Conservation (phyloP, 2,888 invertebrate genomes). For the Miltochrista miniata region DNA sequence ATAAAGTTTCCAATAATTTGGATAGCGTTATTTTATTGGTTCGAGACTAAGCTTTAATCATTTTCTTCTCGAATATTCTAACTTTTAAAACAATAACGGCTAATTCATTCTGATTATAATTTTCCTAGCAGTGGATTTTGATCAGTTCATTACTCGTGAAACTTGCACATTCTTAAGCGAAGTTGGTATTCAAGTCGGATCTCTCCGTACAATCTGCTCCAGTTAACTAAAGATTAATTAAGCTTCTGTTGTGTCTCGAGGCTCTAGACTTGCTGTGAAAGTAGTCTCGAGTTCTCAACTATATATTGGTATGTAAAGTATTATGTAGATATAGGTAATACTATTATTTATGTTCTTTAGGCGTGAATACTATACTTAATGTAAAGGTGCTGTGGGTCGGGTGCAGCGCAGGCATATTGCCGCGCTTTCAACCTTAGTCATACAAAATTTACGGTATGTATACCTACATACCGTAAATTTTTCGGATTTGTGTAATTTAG, state of each 20-base stretch:
- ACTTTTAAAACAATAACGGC: neutral
- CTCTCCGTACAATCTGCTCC: conserved; percentile 4
- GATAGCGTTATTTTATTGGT: no score
- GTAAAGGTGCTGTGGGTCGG: no score
- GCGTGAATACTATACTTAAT: no score
- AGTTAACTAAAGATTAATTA: conserved; percentile 10
- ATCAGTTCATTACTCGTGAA: neutral
- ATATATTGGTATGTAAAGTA: neutral
- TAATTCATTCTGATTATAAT: neutral
- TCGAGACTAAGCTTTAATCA: no score
- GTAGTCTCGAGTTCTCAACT: conserved; percentile 9
- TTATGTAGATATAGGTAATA: no score
- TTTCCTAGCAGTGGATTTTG: neutral
- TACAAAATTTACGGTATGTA: no score
- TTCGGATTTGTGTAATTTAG: no score
- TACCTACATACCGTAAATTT: no score
- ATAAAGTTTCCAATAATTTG: no score
- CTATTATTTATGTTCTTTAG: no score
- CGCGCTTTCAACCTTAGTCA: no score
- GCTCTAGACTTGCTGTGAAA: conserved; percentile 23
- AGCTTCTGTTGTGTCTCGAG: conserved; percentile 2
- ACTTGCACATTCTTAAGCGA: conserved; percentile 1
- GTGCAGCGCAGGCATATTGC: no score
- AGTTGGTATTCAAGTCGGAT: conserved; percentile 4
- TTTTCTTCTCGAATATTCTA: neutral